phyloP scores from a whole-genome alignment of 2,113 vertebrate species.

The Triplophysa dalaica region DNA sequence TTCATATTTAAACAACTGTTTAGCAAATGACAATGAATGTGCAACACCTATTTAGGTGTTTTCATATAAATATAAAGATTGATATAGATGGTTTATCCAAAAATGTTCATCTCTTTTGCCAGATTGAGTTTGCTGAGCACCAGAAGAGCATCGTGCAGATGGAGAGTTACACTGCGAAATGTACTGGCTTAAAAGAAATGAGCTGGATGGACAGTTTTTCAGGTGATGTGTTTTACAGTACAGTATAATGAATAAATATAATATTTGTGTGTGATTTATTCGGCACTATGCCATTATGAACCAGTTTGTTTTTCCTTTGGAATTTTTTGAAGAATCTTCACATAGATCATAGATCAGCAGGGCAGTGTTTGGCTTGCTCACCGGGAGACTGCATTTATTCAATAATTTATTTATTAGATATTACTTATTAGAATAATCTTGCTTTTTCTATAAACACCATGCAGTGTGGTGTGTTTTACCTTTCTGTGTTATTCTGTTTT shows the following conservation, averaged over 20 bases:
- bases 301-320: not conserved
- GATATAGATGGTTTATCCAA: not conserved
- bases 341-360: no score
- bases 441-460: no score
- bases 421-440: no score
- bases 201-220: conserved; percentile 81
- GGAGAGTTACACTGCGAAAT: conserved; percentile 67
- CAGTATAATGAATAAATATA: no score
- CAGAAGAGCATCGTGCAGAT: conserved; percentile 83
- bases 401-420: no score
- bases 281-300: not conserved
- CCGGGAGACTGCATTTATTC: no score
- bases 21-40: not conserved
- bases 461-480: no score
- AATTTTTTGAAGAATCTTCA: no score
- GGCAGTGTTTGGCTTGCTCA: no score
- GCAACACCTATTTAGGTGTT: not conserved
- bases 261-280: not conserved
- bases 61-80: not conserved
- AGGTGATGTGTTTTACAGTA: conserved; percentile 68
- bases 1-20: not conserved
- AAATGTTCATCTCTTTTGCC: not conserved
- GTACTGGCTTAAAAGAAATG: conserved; percentile 75
- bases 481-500: no score
- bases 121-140: conserved; percentile 88